Percentiles rank a stretch among this genome's conserved stretches.
These are phyloP conservation scores for Scleropages formosus DNA, from an alignment of 2,797 vertebrate genomes.

Conservation along the genomic window DNA sequence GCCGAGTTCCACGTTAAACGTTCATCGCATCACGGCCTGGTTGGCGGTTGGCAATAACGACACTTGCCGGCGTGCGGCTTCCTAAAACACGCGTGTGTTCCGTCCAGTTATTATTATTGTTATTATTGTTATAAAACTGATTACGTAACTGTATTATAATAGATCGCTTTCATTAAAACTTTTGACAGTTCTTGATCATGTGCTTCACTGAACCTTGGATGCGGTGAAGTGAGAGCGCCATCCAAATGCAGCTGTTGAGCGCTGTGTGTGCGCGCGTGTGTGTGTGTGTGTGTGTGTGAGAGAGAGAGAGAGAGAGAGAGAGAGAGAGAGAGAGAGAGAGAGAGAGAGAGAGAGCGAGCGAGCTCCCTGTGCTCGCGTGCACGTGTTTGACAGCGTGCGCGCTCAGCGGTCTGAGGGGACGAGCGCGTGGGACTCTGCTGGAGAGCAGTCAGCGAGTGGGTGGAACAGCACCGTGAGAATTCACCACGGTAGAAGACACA, in stretches of 20 bases:
- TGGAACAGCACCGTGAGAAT: neutral
- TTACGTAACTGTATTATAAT: neutral
- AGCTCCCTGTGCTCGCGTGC: conserved; percentile 19
- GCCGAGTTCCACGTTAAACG: no score
- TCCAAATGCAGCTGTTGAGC: neutral
- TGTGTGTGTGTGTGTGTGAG: conserved; percentile 38
- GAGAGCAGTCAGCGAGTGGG: neutral
- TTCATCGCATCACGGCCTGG: no score
- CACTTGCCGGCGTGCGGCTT: no score
- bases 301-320: conserved; percentile 28
- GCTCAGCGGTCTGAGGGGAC: conserved; percentile 37
- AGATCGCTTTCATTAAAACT: neutral
- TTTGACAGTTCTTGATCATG: neutral
- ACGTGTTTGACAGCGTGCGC: conserved; percentile 35
- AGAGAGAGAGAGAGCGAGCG: no score
- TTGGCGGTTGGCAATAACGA: no score
- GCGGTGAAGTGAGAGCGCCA: no score
- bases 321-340: no score
- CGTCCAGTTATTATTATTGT: no score
- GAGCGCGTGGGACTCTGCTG: conserved; percentile 30
- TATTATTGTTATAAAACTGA: neutral
- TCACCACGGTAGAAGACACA: neutral
- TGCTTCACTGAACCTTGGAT: neutral
- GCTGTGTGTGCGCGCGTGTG: conserved; percentile 37
- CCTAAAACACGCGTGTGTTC: no score